Evolutionary conservation across 2,888 invertebrate genomes (phyloP).

Genomic region (Dastarcus helophoroides): DNA sequence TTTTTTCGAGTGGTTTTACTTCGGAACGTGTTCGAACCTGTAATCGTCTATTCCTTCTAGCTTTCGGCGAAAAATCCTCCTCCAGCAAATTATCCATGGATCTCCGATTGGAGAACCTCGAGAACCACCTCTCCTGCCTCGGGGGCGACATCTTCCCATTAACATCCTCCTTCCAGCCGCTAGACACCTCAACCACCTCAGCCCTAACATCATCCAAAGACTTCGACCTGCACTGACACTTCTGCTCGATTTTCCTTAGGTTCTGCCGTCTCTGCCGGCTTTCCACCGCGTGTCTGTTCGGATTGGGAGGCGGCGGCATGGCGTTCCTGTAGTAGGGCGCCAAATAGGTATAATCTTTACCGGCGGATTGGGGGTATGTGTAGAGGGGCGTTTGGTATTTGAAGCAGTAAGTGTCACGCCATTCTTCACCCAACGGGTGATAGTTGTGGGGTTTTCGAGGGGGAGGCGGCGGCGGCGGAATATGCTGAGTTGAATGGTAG

Average conservation of each 20-base stretch:
- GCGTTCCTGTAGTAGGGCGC: conserved; percentile 58
- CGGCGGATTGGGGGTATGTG: conserved; percentile 19
- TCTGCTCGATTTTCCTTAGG: conserved; percentile 20
- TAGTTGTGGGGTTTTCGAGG: conserved; percentile 21
- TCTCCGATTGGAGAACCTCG: conserved; percentile 43
- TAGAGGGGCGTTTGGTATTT: conserved; percentile 29
- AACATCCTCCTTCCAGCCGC: conserved; percentile 49
- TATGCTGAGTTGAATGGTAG: conserved; percentile 19
- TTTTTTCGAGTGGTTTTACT: too few relatives aligned
- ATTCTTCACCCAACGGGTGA: too few relatives aligned
- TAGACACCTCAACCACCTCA: conserved; percentile 43
- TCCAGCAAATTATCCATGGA: conserved; percentile 60
- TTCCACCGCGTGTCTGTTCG: conserved; percentile 15
- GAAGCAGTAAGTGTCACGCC: conserved; percentile 28
- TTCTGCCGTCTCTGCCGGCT: conserved; percentile 13
- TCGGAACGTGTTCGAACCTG: too few relatives aligned
- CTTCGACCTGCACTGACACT: conserved; percentile 55
- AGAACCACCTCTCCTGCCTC: conserved; percentile 24
- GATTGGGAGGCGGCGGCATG: conserved; percentile 46
- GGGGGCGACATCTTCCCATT: conserved; percentile 47
- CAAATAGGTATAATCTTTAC: conserved; percentile 49
- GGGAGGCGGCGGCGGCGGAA: conserved; percentile 28
- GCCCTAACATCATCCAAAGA: conserved; percentile 63
- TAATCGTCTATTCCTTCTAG: conserved; percentile 42
- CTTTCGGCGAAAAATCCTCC: conserved; percentile 42